These are phyloP conservation scores for Microhierax caerulescens DNA, from an alignment of 2,797 vertebrate genomes.

Conservation along the genomic window DNA sequence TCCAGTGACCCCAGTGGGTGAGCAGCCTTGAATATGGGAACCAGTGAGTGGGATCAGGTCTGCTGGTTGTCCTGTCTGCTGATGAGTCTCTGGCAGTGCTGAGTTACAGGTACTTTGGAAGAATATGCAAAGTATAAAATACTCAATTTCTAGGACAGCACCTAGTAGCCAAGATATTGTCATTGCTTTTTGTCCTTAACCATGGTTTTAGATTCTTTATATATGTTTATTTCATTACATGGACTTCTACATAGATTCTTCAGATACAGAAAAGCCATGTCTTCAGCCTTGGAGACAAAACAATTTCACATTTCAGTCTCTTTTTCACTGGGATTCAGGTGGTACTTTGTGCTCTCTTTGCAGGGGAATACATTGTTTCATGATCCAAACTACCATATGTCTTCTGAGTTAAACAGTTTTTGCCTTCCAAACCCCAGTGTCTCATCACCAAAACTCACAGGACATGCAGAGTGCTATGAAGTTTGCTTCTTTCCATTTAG, in stretches of 20 bases:
- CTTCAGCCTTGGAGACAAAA: background rate
- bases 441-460: background rate
- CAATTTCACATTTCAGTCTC: background rate
- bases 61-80: background rate
- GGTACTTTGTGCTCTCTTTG: background rate
- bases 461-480: background rate
- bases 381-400: background rate
- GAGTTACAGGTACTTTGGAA: background rate
- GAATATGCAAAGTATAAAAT: background rate
- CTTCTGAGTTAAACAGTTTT: background rate
- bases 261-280: background rate
- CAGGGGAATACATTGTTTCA: background rate
- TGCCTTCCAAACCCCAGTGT: background rate
- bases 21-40: background rate
- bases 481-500: background rate
- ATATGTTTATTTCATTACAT: background rate
- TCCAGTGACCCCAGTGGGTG: background rate
- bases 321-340: background rate
- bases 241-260: background rate
- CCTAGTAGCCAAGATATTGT: background rate
- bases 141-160: background rate
- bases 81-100: background rate
- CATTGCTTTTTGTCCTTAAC: background rate
- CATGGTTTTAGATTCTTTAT: background rate
- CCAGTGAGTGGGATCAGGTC: background rate